Base-by-base conservation (phyloP, 2,113 vertebrate species). In the Eulemur rufifrons region DNA sequence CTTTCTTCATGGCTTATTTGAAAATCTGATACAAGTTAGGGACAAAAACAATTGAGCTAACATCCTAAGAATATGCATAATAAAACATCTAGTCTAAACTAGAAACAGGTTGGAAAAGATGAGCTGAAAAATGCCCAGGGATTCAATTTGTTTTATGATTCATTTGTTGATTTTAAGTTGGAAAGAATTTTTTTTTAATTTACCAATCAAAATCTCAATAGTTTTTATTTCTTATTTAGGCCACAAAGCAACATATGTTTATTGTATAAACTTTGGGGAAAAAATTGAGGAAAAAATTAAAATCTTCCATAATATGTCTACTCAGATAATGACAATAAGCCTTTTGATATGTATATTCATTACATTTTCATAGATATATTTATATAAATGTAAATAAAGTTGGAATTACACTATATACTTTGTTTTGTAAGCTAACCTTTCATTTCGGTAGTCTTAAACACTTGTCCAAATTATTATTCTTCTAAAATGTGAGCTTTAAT, bases 101-200 rank as follows among this genome's bases (percentile, higher is more conserved):
- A 92, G 32, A 89, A 93, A 76, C n/a, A 86, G 25, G 25, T 64
- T 77, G 54, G 61, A 93, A 91, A 96, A 78, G 23, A 76, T 73
- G n/a, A 93, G n/a, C 39, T 77, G 15, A 69, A 85, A 86, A 95
- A 85, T 63, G 27, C 21, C 47, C 9, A 59, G 39, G 25, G 34
- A 42, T 76, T 50, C 37, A 45, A n/a, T 91, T 89, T 27, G 12
- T 84, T 69, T 4, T 34, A 6, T 95, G 47, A 89, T 86, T 91
- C 63, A 94, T 78, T 86, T 95, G 71, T 95, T 92, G 69, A 92
- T 47, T 83, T 94, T 93, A 94, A 87, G 56, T 29, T 78, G 27
- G 11, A 85, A 92, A 78, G 29, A 14, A 50, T 69, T 74, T 89
- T 77, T 96, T 47, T 47, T 81, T 18, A 88, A 80, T 83, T 73